A percentile compares a stretch with the other conserved stretches of the same genome.
Conservation (phyloP, 2,888 invertebrate genomes). For the Tiliacea citrago region DNA sequence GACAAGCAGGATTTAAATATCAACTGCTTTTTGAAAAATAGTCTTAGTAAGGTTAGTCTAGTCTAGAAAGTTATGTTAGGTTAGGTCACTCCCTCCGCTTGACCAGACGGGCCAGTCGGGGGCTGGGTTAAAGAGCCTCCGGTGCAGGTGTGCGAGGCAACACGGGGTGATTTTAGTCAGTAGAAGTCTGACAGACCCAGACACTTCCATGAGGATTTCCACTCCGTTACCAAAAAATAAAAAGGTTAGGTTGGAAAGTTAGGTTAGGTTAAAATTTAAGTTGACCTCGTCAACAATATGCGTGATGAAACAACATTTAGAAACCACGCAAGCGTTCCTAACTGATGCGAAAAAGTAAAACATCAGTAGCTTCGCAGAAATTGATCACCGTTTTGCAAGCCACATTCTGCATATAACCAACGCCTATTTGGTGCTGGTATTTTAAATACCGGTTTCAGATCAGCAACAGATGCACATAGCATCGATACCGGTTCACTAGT, state of each 20-base stretch:
- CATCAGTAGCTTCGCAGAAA: conserved; percentile 12
- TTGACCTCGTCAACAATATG: neutral
- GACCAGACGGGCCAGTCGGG: too few species aligned
- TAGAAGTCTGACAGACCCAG: too few species aligned
- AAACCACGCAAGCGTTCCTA: conserved; percentile 5
- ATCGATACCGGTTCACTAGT: conserved; percentile 67
- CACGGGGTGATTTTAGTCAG: too few species aligned
- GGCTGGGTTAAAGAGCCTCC: too few species aligned
- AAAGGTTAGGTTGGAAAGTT: neutral
- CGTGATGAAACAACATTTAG: neutral
- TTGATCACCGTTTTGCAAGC: conserved; percentile 54
- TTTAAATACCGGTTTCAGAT: conserved; percentile 65
- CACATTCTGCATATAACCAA: conserved; percentile 44
- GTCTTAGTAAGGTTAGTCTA: neutral
- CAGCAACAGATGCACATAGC: conserved; percentile 62
- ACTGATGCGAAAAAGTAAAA: conserved; percentile 1
- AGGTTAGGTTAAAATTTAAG: neutral
- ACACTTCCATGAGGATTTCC: too few species aligned
- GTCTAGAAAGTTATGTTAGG: neutral
- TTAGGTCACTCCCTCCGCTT: too few species aligned
- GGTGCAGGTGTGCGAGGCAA: too few species aligned
- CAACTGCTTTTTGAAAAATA: neutral
- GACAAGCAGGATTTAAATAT: conserved; percentile 3
- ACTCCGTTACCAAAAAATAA: too few species aligned
- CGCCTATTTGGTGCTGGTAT: conserved; percentile 59